Percentiles rank a stretch among this genome's conserved stretches.
Evolutionary conservation across 2,113 vertebrate species (phyloP).

Genomic region (Silurus asotus): DNA sequence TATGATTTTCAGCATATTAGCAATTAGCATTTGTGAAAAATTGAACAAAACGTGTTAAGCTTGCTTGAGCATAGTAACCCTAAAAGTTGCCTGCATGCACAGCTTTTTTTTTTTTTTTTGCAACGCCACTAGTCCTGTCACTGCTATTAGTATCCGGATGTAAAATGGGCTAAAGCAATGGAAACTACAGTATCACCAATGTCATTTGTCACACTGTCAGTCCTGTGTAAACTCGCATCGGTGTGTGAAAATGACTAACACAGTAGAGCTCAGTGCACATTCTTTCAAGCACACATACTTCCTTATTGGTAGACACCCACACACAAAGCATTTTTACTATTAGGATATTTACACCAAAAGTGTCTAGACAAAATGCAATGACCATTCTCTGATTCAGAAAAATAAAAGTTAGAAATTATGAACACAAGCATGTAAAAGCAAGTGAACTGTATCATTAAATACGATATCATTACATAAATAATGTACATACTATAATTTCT

Average conservation of each 20-base stretch:
- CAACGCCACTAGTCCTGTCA: slow-evolving; percentile 3
- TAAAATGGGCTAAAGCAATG: neutral
- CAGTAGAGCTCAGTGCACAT: neutral
- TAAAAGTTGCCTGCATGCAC: neutral
- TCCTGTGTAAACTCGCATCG: slow-evolving; percentile 26
- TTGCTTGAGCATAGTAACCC: neutral
- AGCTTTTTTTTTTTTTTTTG: neutral
- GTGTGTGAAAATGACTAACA: slow-evolving; percentile 36
- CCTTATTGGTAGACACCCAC: neutral
- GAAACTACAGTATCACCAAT: slow-evolving; percentile 12
- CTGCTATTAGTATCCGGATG: slow-evolving; percentile 9
- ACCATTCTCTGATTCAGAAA: neutral
- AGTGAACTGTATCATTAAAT: neutral
- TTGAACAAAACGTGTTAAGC: neutral
- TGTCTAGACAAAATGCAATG: neutral
- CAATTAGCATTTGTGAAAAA: neutral
- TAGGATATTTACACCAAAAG: neutral
- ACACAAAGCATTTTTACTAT: neutral
- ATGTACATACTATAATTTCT: neutral
- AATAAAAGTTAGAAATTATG: neutral
- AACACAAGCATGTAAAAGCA: neutral
- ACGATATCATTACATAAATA: neutral
- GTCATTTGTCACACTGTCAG: slow-evolving; percentile 38
- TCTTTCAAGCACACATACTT: neutral
- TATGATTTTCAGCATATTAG: neutral